These are phyloP conservation scores for Drosophila prosaltans DNA, from an alignment of 1,140 invertebrate genomes.

Conservation along the genomic window DNA sequence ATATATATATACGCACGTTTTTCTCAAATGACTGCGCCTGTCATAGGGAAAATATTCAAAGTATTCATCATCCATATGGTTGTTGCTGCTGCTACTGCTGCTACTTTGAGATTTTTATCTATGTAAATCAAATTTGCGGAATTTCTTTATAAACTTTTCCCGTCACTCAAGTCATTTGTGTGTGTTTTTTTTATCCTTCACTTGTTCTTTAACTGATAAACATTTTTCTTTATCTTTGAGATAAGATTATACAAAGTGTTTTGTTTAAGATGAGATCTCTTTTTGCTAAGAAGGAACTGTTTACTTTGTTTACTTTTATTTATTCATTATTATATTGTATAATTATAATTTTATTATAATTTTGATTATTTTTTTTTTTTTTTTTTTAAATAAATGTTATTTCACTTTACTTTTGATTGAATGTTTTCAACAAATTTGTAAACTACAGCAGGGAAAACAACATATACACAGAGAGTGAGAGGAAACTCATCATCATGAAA, in stretches of 20 bases:
- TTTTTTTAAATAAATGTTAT: background rate
- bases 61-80: constrained; percentile 75
- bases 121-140: background rate
- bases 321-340: background rate
- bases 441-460: background rate
- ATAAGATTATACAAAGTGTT: too few relatives aligned
- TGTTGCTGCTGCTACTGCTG: background rate
- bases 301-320: background rate
- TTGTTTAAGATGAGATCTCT: too few relatives aligned
- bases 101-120: background rate
- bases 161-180: constrained; percentile 57
- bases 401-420: constrained; percentile 33
- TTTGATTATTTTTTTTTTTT: constrained; percentile 6
- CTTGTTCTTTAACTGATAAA: constrained; percentile 15
- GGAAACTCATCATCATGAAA: constrained; percentile 32
- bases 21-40: constrained; percentile 73
- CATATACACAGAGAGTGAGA: constrained; percentile 21
- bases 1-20: constrained; percentile 68
- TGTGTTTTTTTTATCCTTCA: constrained; percentile 26
- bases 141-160: background rate
- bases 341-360: background rate
- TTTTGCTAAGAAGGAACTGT: background rate
- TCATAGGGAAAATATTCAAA: constrained; percentile 78
- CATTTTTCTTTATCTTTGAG: constrained; percentile 8
- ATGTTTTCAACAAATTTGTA: constrained; percentile 22